Percentiles rank a stretch among this genome's conserved stretches.
Evolutionary conservation across 2,797 vertebrate species (phyloP).

Genomic region (Manis javanica): DNA sequence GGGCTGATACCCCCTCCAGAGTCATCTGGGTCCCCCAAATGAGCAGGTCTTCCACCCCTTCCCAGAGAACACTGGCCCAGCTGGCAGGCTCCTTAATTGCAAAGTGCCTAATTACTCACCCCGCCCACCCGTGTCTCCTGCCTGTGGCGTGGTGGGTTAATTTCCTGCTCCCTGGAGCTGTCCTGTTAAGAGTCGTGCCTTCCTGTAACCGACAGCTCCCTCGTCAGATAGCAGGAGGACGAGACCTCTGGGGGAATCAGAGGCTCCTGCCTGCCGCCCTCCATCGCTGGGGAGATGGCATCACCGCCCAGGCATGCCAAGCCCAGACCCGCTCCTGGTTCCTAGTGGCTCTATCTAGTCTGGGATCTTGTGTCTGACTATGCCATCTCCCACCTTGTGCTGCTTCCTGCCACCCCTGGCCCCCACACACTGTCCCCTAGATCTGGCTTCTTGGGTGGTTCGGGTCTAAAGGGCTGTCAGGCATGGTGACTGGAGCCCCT

Average conservation of each 20-base stretch:
- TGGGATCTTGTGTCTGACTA: slow-evolving; percentile 70
- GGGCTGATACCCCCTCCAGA: too few relatives aligned
- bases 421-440: neutral
- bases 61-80: neutral
- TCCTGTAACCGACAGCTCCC: slow-evolving; percentile 49
- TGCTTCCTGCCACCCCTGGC: neutral
- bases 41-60: neutral
- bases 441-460: neutral
- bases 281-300: slow-evolving; percentile 21
- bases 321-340: neutral
- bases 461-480: neutral
- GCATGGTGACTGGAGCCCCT: neutral
- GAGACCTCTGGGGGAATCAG: slow-evolving; percentile 44
- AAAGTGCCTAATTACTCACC: slow-evolving; percentile 31
- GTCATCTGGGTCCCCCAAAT: neutral
- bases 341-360: slow-evolving; percentile 65
- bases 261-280: slow-evolving; percentile 46
- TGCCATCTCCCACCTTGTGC: slow-evolving; percentile 55
- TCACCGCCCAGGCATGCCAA: slow-evolving; percentile 32
- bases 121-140: neutral
- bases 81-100: slow-evolving; percentile 30
- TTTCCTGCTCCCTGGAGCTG: slow-evolving; percentile 49
- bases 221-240: slow-evolving; percentile 55
- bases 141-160: neutral
- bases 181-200: slow-evolving; percentile 45